Conservation (phyloP, 2,888 invertebrate species). For the Drosophila phalerata region DNA sequence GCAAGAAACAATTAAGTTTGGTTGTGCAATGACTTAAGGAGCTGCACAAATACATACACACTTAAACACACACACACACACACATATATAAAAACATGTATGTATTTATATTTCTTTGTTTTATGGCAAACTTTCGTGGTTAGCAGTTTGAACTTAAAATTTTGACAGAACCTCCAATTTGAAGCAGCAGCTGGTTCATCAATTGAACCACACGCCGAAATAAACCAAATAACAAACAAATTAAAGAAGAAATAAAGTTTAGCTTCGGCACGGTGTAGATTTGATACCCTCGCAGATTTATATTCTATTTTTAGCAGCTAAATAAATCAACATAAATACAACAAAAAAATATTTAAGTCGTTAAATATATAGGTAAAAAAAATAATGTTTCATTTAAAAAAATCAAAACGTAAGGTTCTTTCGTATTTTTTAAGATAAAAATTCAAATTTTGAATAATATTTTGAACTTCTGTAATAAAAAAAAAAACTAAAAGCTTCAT, state of each 20-base stretch:
- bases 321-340: too few relatives aligned
- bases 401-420: too few relatives aligned
- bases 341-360: too few relatives aligned
- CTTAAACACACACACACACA: background rate
- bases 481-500: too few relatives aligned
- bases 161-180: constrained; percentile 2
- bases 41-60: constrained; percentile 4
- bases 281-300: background rate
- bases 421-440: too few relatives aligned
- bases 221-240: background rate
- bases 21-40: constrained; percentile 44
- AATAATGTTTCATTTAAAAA: too few relatives aligned
- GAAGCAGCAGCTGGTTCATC: constrained; percentile 36
- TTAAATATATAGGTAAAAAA: too few relatives aligned
- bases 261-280: background rate
- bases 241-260: background rate
- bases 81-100: background rate
- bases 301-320: too few relatives aligned
- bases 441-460: too few relatives aligned
- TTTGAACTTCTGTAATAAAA: too few relatives aligned
- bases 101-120: background rate
- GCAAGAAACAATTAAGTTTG: constrained; percentile 70
- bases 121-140: constrained; percentile 13
- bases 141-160: constrained; percentile 13
- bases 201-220: constrained; percentile 40